Evolutionary conservation across 2,888 invertebrate genomes (phyloP).

Genomic region (Deilephila elpenor): DNA sequence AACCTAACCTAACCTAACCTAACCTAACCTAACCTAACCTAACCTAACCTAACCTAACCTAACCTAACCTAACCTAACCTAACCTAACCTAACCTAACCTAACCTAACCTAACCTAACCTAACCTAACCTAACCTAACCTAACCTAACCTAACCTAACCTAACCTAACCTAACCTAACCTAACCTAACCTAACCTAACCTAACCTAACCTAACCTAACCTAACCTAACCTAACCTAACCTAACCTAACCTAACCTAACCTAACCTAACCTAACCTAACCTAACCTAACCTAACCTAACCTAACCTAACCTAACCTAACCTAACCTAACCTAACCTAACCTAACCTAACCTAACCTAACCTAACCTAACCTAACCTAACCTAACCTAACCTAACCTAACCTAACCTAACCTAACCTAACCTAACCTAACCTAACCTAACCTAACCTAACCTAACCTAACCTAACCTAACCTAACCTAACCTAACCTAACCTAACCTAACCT

Average conservation of each 20-base stretch:
- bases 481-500: too few relatives aligned
- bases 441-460: too few relatives aligned
- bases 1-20: slow-evolving; percentile 29
- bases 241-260: slow-evolving; percentile 30
- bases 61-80: slow-evolving; percentile 29
- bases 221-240: slow-evolving; percentile 30
- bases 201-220: slow-evolving; percentile 30
- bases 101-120: slow-evolving; percentile 29
- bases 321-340: too few relatives aligned
- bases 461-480: too few relatives aligned
- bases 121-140: slow-evolving; percentile 27
- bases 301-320: too few relatives aligned
- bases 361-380: too few relatives aligned
- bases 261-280: slow-evolving; percentile 30
- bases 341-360: too few relatives aligned
- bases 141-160: slow-evolving; percentile 5
- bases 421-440: too few relatives aligned
- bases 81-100: slow-evolving; percentile 29
- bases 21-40: slow-evolving; percentile 29
- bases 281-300: background rate
- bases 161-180: slow-evolving; percentile 17
- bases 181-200: slow-evolving; percentile 29
- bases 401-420: too few relatives aligned
- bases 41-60: slow-evolving; percentile 29
- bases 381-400: too few relatives aligned